Conservation (phyloP, 2,113 vertebrate species). For the Grammomys surdaster region DNA sequence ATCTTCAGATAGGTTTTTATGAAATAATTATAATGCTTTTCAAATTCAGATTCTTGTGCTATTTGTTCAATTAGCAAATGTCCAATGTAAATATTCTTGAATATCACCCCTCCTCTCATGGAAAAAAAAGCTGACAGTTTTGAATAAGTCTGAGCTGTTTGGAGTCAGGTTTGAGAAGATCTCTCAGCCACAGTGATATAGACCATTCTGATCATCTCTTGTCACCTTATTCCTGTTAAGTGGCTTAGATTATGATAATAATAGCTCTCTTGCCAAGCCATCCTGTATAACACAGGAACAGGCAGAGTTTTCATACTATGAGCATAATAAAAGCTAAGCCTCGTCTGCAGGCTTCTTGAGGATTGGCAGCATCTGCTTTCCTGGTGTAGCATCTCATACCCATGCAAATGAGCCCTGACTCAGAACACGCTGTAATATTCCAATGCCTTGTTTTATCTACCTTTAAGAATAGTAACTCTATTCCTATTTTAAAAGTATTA, state of each 20-base stretch:
- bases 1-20: neutral
- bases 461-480: neutral
- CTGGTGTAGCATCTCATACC: neutral
- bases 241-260: neutral
- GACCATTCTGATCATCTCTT: neutral
- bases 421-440: rapidly evolving
- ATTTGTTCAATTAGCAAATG: neutral
- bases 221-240: neutral
- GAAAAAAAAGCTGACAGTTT: neutral
- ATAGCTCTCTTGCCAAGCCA: neutral
- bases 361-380: neutral
- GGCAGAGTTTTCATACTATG: neutral
- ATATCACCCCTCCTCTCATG: neutral
- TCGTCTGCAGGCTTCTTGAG: too few relatives aligned
- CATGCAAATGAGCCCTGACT: neutral
- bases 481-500: neutral
- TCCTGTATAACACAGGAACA: rapidly evolving
- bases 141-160: neutral
- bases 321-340: neutral
- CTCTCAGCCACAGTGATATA: neutral
- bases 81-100: neutral
- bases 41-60: neutral
- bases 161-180: neutral
- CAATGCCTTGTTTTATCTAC: neutral
- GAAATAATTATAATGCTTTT: neutral